A percentile compares a stretch with the other conserved stretches of the same genome.
Conservation (phyloP, 2,113 vertebrate genomes). For the Onychostoma macrolepis region DNA sequence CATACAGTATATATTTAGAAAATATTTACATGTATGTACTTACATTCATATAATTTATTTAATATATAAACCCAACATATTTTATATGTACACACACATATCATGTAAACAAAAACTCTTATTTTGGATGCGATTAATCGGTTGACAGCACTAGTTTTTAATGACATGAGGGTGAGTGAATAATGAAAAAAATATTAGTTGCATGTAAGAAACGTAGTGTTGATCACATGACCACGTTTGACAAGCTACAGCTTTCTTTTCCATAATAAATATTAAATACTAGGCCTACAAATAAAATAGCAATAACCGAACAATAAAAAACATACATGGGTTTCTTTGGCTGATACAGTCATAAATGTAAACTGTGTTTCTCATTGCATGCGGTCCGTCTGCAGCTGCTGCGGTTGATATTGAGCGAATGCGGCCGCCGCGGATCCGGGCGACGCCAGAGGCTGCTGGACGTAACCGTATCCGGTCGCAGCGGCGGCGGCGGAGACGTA, state of each 20-base stretch:
- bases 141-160: not conserved
- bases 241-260: not conserved
- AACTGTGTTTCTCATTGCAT: constrained; percentile 76
- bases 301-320: constrained; percentile 20
- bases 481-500: constrained; percentile 82
- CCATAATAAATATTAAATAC: constrained; percentile 42
- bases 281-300: constrained; percentile 5
- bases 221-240: not conserved
- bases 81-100: too few relatives aligned
- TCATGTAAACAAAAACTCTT: too few relatives aligned
- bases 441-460: constrained; percentile 89
- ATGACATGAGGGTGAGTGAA: not conserved
- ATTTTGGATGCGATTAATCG: too few relatives aligned
- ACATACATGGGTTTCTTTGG: not conserved
- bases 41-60: too few relatives aligned
- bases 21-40: too few relatives aligned
- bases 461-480: constrained; percentile 89
- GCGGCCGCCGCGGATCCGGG: constrained; percentile 82
- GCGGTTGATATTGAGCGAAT: constrained; percentile 92
- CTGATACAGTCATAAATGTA: not conserved
- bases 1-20: too few relatives aligned
- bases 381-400: constrained; percentile 91
- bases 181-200: not conserved
- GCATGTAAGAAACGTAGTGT: not conserved
- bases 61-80: too few relatives aligned